A percentile compares a stretch with the other conserved stretches of the same genome.
Conservation (phyloP, 2,113 vertebrate species). For the Boleophthalmus pectinirostris region DNA sequence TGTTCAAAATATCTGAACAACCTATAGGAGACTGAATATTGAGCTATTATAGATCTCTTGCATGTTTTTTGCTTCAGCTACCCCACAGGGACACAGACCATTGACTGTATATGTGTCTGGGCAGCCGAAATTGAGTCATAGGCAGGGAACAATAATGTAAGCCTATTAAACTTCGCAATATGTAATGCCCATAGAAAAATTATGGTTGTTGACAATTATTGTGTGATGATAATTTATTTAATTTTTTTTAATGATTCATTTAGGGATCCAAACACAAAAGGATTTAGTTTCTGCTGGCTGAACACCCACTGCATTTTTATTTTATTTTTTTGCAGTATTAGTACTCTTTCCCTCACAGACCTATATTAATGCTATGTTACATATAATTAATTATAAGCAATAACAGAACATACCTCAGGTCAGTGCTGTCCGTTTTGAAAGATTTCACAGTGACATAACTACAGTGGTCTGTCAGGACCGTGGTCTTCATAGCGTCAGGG, state of each 20-base stretch:
- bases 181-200: background rate
- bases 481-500: conserved; percentile 53
- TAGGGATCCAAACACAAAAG: background rate
- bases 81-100: no score
- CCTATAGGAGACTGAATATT: background rate
- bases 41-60: background rate
- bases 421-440: background rate
- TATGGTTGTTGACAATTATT: background rate
- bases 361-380: conserved; percentile 1
- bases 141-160: no score
- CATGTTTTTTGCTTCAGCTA: background rate
- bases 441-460: conserved; percentile 35
- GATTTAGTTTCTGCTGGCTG: no score
- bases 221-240: background rate
- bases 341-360: conserved; percentile 28
- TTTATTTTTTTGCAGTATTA: conserved; percentile 5
- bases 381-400: conserved; percentile 27
- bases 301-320: no score
- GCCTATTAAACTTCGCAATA: no score
- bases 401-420: conserved; percentile 22
- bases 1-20: no score
- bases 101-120: no score
- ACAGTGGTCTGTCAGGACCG: conserved; percentile 26
- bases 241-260: background rate
- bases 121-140: no score